Base-by-base conservation (phyloP, 2,888 invertebrate species). In the Nezara viridula region DNA sequence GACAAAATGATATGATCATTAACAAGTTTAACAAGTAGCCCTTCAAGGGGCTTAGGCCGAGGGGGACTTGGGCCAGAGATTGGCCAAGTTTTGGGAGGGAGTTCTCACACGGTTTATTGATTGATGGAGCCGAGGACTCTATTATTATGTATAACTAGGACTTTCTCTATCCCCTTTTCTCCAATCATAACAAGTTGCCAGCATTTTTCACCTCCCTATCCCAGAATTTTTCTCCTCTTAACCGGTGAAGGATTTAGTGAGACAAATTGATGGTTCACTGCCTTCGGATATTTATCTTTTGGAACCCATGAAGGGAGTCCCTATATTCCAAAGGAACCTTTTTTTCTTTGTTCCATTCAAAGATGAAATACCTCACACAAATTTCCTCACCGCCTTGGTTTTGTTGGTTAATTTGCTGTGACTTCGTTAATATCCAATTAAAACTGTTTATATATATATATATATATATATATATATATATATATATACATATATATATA, bases 121-220 rank as follows among this genome's bases (percentile, higher is more conserved):
- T 81, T 81, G 44, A 81, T 81, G 81, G 7, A 44, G 81, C 44
- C 14, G 3, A 44, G n/a, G 44, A n/a, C n/a, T 81, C 81, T 44
- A 81, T 81, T 81, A 81, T 81, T 81, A 81, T 81, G 81, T 81
- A 81, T 81, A 81, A 81, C 81, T 81, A 81, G 81, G 44, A 47
- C 81, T 81, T 24, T 81, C 81, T 24, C 81, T 81, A 40, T 44
- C 81, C 66, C n/a, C 24, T 81, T 44, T 81, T 16, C 44, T 47
- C n/a, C 81, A 44, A 47, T 81, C 81, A 40, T 81, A 47, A 81
- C 81, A 81, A 81, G 81, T 81, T 44, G n/a, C 40, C 44, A 4
- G 44, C 81, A 81, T 44, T 44, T 81, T 81, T 81, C 44, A 73
- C 66, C 37, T 19, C 32, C 6, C 32, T 37, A 73, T 32, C 37